Percentiles rank a stretch among this genome's conserved stretches.
These are phyloP conservation scores for Leptopilina syphax DNA, from an alignment of 2,888 invertebrate genomes.

Conservation along the genomic window DNA sequence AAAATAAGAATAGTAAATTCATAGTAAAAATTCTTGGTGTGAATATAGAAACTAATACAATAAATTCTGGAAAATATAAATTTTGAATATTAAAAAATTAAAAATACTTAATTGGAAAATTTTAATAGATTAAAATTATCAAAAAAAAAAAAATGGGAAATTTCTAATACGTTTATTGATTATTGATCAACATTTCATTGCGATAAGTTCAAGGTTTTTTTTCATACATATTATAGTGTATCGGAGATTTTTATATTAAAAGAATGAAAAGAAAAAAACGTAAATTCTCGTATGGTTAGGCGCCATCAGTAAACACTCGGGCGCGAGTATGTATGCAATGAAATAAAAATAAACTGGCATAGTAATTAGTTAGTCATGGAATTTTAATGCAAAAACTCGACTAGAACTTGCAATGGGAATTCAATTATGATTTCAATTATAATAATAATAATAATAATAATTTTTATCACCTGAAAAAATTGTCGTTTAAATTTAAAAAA, in stretches of 20 bases:
- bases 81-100: neutral
- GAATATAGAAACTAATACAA: too few species aligned
- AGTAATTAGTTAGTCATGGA: neutral
- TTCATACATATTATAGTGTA: neutral
- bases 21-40: too few species aligned
- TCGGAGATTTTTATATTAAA: neutral
- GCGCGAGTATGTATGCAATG: neutral
- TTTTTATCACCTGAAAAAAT: too few species aligned
- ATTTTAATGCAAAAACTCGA: neutral
- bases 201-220: conserved; percentile 4
- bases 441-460: too few species aligned
- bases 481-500: too few species aligned
- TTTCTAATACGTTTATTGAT: neutral
- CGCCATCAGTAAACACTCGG: neutral
- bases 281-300: conserved; percentile 4
- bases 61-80: neutral
- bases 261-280: neutral
- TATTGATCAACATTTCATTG: neutral
- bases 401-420: neutral
- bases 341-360: conserved; percentile 1
- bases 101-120: neutral
- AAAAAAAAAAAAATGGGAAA: too few species aligned
- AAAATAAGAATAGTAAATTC: too few species aligned
- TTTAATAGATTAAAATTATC: neutral
- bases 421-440: neutral